Evolutionary conservation across 1,140 invertebrate species (phyloP), one percentile per base, ranked within the genome.

Genomic region (Drosophila asahinai): DNA sequence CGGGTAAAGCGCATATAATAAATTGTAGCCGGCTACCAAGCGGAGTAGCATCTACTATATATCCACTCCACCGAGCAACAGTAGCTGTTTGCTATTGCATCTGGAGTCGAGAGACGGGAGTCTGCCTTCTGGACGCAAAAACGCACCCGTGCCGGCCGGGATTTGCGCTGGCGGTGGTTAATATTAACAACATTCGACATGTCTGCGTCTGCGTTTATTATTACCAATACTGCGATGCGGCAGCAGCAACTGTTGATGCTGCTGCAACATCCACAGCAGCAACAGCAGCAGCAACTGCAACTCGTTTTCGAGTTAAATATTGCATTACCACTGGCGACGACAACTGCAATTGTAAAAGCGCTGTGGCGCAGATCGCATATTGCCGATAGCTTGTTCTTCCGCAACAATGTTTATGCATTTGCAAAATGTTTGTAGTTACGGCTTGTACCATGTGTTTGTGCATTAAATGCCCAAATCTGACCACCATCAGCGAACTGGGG

Each of bases 1-100:
- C 77, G 82, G 83, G 81, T 74, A 73, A 81, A 79, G 81, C 78
- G 81, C 78, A 86, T 86, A 86, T 76, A 79, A 89, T 89, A 89
- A 90, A 89, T 89, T 89, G 86, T 81, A 79, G 78, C 86, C 25
- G 73, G 86, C 84, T 81, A 75, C 84, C 59, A 77, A 40, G 54
- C 54, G 74, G 67, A 55, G 36, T 48, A 51, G 67, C 55, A 55
- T 71, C 49, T 55, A 40, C 33, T 55, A 55, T 55, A 55, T 55
- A 55, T 55, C 40, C 49, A 40, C 19, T 55, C 40, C 49, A 40
- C 19, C 30, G 54, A 64, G 77, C 80, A 72, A 61, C 58, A 72
- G 63, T 67, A 51, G 42, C 70, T 57, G 33, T 40, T 36, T 14
- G 51, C 51, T 42, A 72, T 38, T 72, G 47, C 66, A 52, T 42